These are phyloP conservation scores for Amphiduros pacificus DNA, from an alignment of 2,888 invertebrate species.

Conservation along the genomic window DNA sequence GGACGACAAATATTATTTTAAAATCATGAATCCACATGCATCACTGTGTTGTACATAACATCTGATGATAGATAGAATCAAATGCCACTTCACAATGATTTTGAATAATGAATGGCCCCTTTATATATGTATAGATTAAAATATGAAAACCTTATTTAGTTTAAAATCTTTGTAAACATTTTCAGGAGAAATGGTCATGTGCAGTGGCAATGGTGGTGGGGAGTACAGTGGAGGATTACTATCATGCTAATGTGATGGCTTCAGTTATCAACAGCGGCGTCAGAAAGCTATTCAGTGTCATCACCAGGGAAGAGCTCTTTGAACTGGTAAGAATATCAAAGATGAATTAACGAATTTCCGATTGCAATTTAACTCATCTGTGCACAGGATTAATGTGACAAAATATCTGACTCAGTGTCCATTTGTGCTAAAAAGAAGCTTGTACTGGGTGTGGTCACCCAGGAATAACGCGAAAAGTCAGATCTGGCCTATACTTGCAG, in stretches of 20 bases:
- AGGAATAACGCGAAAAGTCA: no score
- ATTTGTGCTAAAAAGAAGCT: neutral
- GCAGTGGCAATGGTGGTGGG: conserved; percentile 49
- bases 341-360: no score
- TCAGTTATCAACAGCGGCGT: conserved; percentile 41
- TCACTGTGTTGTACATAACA: no score
- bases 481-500: no score
- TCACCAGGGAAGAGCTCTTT: conserved; percentile 47
- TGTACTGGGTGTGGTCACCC: no score
- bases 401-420: neutral
- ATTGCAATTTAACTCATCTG: no score
- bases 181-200: conserved; percentile 52
- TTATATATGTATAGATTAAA: no score
- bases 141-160: neutral
- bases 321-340: conserved; percentile 4
- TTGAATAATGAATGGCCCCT: no score
- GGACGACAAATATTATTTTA: no score
- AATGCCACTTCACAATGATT: no score
- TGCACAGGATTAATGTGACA: neutral
- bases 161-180: conserved; percentile 1
- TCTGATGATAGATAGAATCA: no score
- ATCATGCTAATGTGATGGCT: conserved; percentile 44
- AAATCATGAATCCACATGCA: neutral
- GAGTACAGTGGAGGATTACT: conserved; percentile 47
- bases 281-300: conserved; percentile 46